Evolutionary conservation across 53 echinoderm and acorn worm species (phyloP).

Genomic region (Luidia sarsii): DNA sequence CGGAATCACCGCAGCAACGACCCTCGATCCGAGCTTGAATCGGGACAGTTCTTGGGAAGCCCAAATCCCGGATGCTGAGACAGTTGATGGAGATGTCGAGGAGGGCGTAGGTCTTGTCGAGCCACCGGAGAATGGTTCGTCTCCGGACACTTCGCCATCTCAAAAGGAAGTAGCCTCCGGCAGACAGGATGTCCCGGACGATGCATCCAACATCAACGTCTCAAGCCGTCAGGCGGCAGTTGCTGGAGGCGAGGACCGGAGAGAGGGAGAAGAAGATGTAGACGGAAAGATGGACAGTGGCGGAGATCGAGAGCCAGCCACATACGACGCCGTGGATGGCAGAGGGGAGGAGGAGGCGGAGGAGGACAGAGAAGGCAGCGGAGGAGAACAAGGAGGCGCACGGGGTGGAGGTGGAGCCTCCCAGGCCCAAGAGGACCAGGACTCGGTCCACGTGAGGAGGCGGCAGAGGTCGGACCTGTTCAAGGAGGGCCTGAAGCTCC

Average conservation of each 20-base stretch:
- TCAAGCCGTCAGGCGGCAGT: too few species aligned
- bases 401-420: too few species aligned
- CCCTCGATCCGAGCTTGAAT: background rate
- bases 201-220: too few species aligned
- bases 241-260: background rate
- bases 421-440: conserved; percentile 17
- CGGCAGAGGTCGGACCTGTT: conserved; percentile 65
- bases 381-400: too few species aligned
- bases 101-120: background rate
- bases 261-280: background rate
- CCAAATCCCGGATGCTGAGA: background rate
- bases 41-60: too few species aligned
- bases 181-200: too few species aligned
- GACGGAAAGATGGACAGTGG: background rate
- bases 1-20: conserved; percentile 2
- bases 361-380: background rate
- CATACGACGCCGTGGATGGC: background rate
- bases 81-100: background rate
- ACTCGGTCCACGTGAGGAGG: conserved; percentile 23
- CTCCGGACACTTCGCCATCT: too few species aligned
- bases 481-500: conserved; percentile 57
- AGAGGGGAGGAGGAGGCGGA: background rate
- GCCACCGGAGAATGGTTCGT: too few species aligned
- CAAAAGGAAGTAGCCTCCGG: too few species aligned
- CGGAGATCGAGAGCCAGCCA: background rate